Conservation (phyloP, 2,797 vertebrate species). For the Sebastes nivosus region DNA sequence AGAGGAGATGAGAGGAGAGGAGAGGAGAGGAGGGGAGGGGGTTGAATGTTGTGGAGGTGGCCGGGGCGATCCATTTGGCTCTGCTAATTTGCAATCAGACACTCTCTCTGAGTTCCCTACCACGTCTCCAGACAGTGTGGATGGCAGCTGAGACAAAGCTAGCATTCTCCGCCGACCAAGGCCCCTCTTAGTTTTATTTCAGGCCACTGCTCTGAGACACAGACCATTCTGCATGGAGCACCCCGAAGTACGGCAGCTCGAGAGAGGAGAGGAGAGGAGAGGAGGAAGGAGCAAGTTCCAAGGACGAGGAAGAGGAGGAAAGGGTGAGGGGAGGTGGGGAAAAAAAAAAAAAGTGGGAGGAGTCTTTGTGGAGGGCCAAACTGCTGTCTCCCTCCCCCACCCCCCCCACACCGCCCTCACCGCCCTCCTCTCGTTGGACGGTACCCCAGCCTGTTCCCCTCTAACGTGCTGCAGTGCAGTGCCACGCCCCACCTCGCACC, state of each 20-base stretch:
- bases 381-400: constrained; percentile 35
- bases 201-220: constrained; percentile 81
- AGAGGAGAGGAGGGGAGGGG: constrained; percentile 5
- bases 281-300: constrained; percentile 57
- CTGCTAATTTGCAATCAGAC: constrained; percentile 83
- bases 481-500: constrained; percentile 63
- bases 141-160: constrained; percentile 84
- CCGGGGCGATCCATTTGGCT: constrained; percentile 49
- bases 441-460: constrained; percentile 41
- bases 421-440: constrained; percentile 42
- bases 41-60: constrained; percentile 22
- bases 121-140: constrained; percentile 79
- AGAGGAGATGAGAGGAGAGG: constrained; percentile 8
- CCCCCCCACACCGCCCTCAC: not conserved
- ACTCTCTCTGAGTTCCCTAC: constrained; percentile 68
- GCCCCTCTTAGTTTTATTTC: constrained; percentile 81
- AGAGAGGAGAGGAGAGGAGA: constrained; percentile 60
- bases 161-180: constrained; percentile 74
- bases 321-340: constrained; percentile 36
- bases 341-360: constrained; percentile 54
- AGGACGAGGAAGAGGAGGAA: constrained; percentile 42
- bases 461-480: constrained; percentile 68
- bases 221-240: constrained; percentile 75
- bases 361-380: constrained; percentile 59
- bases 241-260: constrained; percentile 62